Base-by-base conservation (phyloP, 2,888 invertebrate species). In the Reticulitermes lucifugus region DNA sequence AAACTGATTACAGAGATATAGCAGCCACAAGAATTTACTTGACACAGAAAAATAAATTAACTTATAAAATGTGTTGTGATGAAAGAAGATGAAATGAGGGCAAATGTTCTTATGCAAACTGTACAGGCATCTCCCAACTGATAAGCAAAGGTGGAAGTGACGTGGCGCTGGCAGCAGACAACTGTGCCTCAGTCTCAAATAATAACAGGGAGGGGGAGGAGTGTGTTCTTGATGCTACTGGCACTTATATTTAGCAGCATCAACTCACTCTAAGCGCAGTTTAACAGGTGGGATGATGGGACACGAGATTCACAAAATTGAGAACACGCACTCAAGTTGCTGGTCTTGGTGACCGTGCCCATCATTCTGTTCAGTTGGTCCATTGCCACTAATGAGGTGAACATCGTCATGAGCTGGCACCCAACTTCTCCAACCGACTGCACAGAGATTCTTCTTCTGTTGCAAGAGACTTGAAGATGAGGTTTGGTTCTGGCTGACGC, bases 371-470 rank as follows among this genome's bases (percentile, higher is more conserved):
- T 9, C 18, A 22, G 25, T 21, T 70, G 70, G 79, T 84, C 83
- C 86, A 55, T 81, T 81, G 70, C 43, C 85, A 59, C 86, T 86
- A 86, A 75, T 82, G 83, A 21, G 85, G n/a, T 18, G 85, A 84
- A 21, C 84, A 83, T 71, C 86, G 86, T 91, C 90, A 91, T 89
- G 91, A 91, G 85, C 90, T 90, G 82, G 91, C 91, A 85, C 90
- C 88, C 35, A 91, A 88, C 84, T 91, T 91, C 87, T 91, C 91
- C 85, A 91, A 88, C 79, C 87, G 81, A 83, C 84, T 86, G 84
- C 87, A 87, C 73, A 91, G 89, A 29, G 90, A 90, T 86, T 91
- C 91, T 9, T 91, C 91, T 29, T 90, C 88, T 89, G 92, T 89
- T 88, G 92, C 90, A 35, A 87, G 75, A 10, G 86, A 73, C 86